These are phyloP conservation scores for Cettia cetti DNA, from an alignment of 2,113 vertebrate species.

Conservation along the genomic window DNA sequence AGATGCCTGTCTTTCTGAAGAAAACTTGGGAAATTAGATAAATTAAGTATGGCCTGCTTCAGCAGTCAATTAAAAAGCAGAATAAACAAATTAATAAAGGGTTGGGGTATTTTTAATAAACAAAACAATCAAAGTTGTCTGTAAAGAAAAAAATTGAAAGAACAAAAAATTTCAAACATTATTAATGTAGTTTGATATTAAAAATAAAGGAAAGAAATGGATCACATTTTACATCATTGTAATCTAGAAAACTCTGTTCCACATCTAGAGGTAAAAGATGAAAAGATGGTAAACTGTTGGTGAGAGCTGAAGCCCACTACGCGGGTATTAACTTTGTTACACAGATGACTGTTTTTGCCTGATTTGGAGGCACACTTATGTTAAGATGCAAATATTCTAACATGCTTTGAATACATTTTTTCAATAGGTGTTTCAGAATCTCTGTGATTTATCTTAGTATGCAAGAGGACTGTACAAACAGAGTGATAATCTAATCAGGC, in stretches of 20 bases:
- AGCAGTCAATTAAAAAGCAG: background rate
- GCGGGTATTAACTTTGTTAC: background rate
- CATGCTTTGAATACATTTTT: background rate
- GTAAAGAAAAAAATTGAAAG: background rate
- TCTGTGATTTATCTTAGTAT: background rate
- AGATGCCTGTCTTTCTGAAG: background rate
- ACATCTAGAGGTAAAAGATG: background rate
- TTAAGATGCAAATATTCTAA: background rate
- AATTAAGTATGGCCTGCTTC: background rate
- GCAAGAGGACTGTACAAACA: fast-evolving
- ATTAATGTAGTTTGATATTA: background rate
- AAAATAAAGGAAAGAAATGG: background rate
- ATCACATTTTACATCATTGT: background rate
- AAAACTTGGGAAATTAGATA: background rate
- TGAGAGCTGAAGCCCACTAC: background rate
- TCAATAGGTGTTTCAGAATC: background rate
- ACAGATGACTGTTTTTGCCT: background rate
- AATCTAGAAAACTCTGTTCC: background rate
- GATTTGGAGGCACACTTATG: background rate
- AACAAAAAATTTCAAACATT: background rate
- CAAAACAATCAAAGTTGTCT: background rate
- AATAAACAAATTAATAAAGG: background rate
- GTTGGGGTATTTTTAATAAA: background rate
- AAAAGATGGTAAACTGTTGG: background rate
- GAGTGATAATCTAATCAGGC: background rate